Percentiles rank a stretch among this genome's conserved stretches.
Conservation (phyloP, 2,113 vertebrate genomes). For the Vidua macroura region DNA sequence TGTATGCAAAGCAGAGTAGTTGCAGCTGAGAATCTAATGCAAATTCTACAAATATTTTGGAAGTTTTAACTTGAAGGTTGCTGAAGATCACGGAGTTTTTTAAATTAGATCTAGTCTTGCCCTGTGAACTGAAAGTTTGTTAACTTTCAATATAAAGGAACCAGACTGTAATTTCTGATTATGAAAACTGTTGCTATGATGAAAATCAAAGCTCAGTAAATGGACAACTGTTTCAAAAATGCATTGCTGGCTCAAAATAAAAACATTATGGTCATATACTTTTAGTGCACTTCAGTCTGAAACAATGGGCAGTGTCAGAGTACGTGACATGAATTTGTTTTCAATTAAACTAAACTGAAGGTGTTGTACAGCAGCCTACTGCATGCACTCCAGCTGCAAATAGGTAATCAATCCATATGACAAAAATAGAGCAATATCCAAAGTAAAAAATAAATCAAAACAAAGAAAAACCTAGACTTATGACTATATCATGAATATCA, state of each 20-base stretch:
- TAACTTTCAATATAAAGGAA: background rate
- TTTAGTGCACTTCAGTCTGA: background rate
- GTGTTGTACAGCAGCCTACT: background rate
- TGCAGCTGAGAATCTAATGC: background rate
- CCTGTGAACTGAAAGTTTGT: background rate
- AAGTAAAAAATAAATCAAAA: background rate
- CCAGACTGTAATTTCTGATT: background rate
- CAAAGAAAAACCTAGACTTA: background rate
- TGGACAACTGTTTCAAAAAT: background rate
- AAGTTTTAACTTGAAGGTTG: background rate
- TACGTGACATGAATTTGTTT: background rate
- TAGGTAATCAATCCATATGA: background rate
- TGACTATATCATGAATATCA: background rate
- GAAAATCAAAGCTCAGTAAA: background rate
- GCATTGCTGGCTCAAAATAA: background rate
- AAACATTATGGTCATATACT: background rate
- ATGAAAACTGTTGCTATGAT: background rate
- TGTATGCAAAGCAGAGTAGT: background rate
- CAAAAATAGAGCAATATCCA: background rate
- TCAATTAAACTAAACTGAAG: background rate
- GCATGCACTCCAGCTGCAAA: background rate
- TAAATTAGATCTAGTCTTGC: background rate
- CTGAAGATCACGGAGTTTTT: background rate
- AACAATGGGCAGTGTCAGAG: background rate
- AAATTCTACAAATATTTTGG: background rate